These are phyloP conservation scores for Arrhamphus sclerolepis DNA, from an alignment of 2,797 vertebrate genomes.

Conservation along the genomic window DNA sequence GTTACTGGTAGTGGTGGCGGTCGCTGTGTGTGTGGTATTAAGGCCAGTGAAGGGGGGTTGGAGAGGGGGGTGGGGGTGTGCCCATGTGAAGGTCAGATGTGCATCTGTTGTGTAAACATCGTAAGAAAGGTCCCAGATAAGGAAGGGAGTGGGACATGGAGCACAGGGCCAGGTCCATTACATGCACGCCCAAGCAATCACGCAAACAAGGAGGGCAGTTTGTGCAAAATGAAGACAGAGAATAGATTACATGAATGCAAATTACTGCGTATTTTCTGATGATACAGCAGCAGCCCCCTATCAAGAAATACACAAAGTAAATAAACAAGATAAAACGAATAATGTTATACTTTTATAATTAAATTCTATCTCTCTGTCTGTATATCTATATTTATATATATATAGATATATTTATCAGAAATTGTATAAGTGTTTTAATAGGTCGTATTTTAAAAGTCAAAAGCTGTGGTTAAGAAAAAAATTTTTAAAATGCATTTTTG, in stretches of 20 bases:
- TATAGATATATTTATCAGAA: not conserved
- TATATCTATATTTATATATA: too few species aligned
- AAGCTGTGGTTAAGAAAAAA: not conserved
- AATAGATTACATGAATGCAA: too few species aligned
- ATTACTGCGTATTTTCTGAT: too few species aligned
- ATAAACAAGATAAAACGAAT: not conserved
- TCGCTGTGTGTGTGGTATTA: constrained; percentile 20
- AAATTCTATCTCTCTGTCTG: too few species aligned
- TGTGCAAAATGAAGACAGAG: too few species aligned
- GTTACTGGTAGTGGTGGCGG: constrained; percentile 15
- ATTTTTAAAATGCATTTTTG: not conserved
- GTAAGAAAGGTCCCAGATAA: constrained; percentile 64
- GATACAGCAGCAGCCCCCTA: too few species aligned
- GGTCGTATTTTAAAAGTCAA: not conserved
- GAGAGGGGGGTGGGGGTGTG: too few species aligned
- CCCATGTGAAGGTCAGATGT: constrained; percentile 72
- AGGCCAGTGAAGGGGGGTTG: constrained; percentile 8
- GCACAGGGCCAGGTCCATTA: constrained; percentile 53
- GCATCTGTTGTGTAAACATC: constrained; percentile 73
- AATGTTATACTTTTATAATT: too few species aligned
- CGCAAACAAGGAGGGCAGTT: too few species aligned
- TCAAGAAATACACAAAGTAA: not conserved
- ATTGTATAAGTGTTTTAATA: not conserved
- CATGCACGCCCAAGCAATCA: constrained; percentile 50
- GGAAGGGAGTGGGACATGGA: constrained; percentile 50